A percentile compares a stretch with the other conserved stretches of the same genome.
phyloP scores from a whole-genome alignment of 2,888 invertebrate genomes.

The Drosophila ustulata region DNA sequence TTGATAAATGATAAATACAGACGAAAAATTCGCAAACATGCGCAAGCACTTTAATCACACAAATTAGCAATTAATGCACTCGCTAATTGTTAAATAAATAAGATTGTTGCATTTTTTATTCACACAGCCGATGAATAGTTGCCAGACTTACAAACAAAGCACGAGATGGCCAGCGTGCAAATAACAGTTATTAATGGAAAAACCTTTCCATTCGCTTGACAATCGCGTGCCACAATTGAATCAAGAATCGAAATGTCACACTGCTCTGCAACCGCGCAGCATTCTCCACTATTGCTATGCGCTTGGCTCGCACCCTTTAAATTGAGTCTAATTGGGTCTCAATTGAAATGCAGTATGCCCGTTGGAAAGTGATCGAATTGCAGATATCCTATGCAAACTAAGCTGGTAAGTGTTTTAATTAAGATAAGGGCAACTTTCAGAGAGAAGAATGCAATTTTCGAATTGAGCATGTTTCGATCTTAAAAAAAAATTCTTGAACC shows the following conservation, averaged over 20 bases:
- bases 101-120: slow-evolving; percentile 25
- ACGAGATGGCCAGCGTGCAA: slow-evolving; percentile 24
- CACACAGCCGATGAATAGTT: slow-evolving; percentile 36
- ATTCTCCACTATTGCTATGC: background rate
- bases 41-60: slow-evolving; percentile 31
- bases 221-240: slow-evolving; percentile 14
- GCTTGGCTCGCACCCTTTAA: slow-evolving; percentile 51
- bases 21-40: slow-evolving; percentile 13
- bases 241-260: slow-evolving; percentile 24
- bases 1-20: slow-evolving; percentile 37
- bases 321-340: slow-evolving; percentile 64
- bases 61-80: slow-evolving; percentile 53
- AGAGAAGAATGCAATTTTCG: no score
- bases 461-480: no score
- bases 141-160: slow-evolving; percentile 3
- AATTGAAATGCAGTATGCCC: slow-evolving; percentile 32
- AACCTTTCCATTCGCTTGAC: slow-evolving; percentile 14
- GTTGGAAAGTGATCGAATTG: background rate
- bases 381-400: background rate
- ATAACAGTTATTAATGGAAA: slow-evolving; percentile 35
- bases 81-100: slow-evolving; percentile 57
- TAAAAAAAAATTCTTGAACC: no score
- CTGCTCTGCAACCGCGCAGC: slow-evolving; percentile 2
- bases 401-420: no score
- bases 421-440: no score